phyloP scores from a whole-genome alignment of 2,797 vertebrate genomes.

The Antennarius maculatus region DNA sequence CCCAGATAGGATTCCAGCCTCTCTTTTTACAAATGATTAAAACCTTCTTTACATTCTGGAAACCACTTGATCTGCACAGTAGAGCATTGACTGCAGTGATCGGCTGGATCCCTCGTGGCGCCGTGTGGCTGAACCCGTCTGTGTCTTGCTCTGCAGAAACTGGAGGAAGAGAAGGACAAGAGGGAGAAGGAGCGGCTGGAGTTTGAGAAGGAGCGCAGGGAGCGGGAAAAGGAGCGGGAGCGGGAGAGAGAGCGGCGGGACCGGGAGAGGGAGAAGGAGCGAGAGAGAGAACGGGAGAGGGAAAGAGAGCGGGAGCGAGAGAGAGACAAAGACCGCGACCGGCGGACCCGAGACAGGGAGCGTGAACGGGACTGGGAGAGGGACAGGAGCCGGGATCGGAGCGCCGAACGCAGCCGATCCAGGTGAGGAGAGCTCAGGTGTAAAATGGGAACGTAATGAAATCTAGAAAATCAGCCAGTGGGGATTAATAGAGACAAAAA shows the following conservation, averaged over 20 bases:
- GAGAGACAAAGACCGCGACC: constrained; percentile 74
- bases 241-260: constrained; percentile 77
- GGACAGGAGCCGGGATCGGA: constrained; percentile 80
- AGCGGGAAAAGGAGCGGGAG: constrained; percentile 74
- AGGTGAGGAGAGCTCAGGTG: constrained; percentile 77
- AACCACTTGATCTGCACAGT: constrained; percentile 76
- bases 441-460: not conserved
- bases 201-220: constrained; percentile 86
- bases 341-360: constrained; percentile 82
- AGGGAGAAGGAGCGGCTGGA: constrained; percentile 92
- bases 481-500: too few relatives aligned
- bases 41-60: constrained; percentile 65
- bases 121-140: constrained; percentile 58
- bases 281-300: constrained; percentile 83
- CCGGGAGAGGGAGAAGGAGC: constrained; percentile 85
- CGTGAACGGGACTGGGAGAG: constrained; percentile 82
- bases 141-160: constrained; percentile 95
- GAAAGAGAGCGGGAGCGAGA: constrained; percentile 88
- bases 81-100: constrained; percentile 45
- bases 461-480: not conserved
- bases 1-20: constrained; percentile 36
- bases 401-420: constrained; percentile 85
- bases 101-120: constrained; percentile 18
- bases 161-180: constrained; percentile 97
- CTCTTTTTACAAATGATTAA: constrained; percentile 27